Base-by-base conservation (phyloP, 2,113 vertebrate genomes). In the Edolisoma coerulescens region DNA sequence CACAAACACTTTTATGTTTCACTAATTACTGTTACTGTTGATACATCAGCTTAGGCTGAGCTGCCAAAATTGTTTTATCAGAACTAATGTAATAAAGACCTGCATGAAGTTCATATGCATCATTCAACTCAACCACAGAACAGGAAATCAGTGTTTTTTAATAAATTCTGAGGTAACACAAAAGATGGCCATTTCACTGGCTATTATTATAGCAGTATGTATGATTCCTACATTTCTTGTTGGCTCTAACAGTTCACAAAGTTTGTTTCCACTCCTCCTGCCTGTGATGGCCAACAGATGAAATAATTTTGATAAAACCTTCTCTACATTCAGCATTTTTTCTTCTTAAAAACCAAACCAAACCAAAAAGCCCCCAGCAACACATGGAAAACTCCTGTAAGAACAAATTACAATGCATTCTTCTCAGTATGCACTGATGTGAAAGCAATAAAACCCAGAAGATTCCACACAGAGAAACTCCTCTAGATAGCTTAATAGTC, bases 51-150 rank as follows among this genome's bases (percentile, higher is more conserved):
- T 89, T 76, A 49, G 37, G 57, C 74, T 3, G 3, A 83, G 57
- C 22, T 64, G 57, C 32, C 50, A 49, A 57, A 82, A 69, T 3
- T 52, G 10, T 8, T 77, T 88, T 65, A 57, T 65, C 16, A 57
- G 30, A 81, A 57, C 8, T 13, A 68, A 60, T 59, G 16, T 6
- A 6, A 30, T 68, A 54, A 87, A 77, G 7, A 69, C 6, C 16
- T 7, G 9, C 10, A 2, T 13, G 32, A 90, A 84, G 22, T 41
- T 77, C 23, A 59, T 7, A 33, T 1, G 5, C 32, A 84, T 26
- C 0, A 0, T 22, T 67, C 39, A 50, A 18, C 32, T 54, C 37
- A 60, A 61, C 7, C 32, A 77, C 10, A 32, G 33, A 60, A 13
- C 4, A 59, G 7, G 67, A 61, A 44, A 47, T 26, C 14, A 20